Base-by-base conservation (phyloP, 2,888 invertebrate genomes). In the Ochlodes sylvanus region DNA sequence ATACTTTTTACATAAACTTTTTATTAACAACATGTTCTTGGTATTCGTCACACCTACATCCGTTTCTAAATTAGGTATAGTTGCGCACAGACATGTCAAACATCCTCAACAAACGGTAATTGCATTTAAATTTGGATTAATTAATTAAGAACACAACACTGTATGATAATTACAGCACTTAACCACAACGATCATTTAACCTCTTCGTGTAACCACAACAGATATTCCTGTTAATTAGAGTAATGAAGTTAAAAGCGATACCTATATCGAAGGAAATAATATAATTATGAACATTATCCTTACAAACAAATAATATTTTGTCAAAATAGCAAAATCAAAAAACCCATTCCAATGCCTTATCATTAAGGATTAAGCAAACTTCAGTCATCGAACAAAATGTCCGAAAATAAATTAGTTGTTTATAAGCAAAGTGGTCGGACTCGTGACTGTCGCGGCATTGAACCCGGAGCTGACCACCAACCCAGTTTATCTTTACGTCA, bases 391-490 rank as follows among this genome's bases (percentile, higher is more conserved):
- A 83, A 79, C 78, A 81, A 85, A 85, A 85, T 84, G 80, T 83
- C 80, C 82, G 75, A 87, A 87, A 88, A 88, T 85, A 87, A 90
- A 89, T 89, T 84, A 84, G 84, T 84, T 86, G 86, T 86, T 72
- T 86, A 85, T 84, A 82, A 84, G 82, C 83, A 85, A 89, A 90
- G 89, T 87, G 90, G 87, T 77, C 84, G 76, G 73, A 84, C 80
- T 90, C 92, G 92, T 92, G 92, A 92, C 90, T 85, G 82, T 77
- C 73, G 77, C 81, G 84, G 73, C 84, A 80, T 80, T 87, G 86
- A 86, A 85, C 83, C 83, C 82, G 78, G 76, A 79, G 75, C 75
- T 75, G 75, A 78, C 76, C 78, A 78, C 74, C 79, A 78, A 78
- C 79, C 80, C 80, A 82, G 81, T 83, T 85, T 84, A 88, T 88